Evolutionary conservation across 2,888 invertebrate genomes (phyloP).

Genomic region (Monochamus alternatus): DNA sequence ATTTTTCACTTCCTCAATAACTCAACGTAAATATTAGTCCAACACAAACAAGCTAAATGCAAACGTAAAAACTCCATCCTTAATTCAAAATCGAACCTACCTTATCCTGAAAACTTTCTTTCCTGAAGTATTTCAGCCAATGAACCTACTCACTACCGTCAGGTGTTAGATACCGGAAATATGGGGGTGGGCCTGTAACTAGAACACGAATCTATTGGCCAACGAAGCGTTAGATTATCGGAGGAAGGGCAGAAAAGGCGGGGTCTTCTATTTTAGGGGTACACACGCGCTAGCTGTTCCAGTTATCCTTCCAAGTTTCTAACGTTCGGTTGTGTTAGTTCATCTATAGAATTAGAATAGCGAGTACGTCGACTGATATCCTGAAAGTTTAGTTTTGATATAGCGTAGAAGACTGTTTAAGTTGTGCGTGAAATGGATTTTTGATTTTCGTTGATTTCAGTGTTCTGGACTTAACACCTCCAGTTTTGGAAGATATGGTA

Average conservation of each 20-base stretch:
- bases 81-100: constrained; percentile 39
- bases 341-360: constrained; percentile 24
- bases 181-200: constrained; percentile 53
- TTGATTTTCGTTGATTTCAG: constrained; percentile 43
- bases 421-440: constrained; percentile 20
- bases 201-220: constrained; percentile 51
- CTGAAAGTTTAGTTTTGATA: constrained; percentile 33
- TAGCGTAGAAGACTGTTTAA: constrained; percentile 21
- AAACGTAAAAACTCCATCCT: constrained; percentile 35
- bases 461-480: constrained; percentile 27
- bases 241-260: constrained; percentile 38
- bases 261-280: constrained; percentile 35
- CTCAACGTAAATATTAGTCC: constrained; percentile 17
- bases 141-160: constrained; percentile 58
- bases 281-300: constrained; percentile 50
- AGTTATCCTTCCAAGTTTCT: constrained; percentile 62
- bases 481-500: constrained; percentile 67
- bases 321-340: constrained; percentile 58
- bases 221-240: constrained; percentile 36
- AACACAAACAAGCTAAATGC: constrained; percentile 3
- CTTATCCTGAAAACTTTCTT: constrained; percentile 43
- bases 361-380: constrained; percentile 30
- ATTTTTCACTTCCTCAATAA: constrained; percentile 22
- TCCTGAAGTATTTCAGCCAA: constrained; percentile 53
- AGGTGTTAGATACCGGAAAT: constrained; percentile 66